Percentiles rank a stretch among this genome's conserved stretches.
These are phyloP conservation scores for Ceratina calcarata DNA, from an alignment of 1,140 invertebrate species.

Conservation along the genomic window DNA sequence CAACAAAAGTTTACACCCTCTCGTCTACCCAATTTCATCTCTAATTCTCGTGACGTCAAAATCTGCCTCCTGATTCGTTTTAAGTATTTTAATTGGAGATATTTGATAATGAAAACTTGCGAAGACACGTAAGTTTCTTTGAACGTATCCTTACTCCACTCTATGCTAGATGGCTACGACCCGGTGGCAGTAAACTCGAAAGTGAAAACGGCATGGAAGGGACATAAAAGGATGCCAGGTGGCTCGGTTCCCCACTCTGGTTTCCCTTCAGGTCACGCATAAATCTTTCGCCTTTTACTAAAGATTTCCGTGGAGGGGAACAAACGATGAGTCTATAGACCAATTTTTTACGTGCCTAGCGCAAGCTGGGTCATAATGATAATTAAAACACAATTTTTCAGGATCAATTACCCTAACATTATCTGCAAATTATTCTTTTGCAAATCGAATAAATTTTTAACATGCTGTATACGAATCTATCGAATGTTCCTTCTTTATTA, in stretches of 20 bases:
- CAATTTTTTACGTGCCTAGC: constrained; percentile 50
- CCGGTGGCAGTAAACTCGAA: too few species aligned
- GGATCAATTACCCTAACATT: too few species aligned
- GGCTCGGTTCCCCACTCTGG: constrained; percentile 35
- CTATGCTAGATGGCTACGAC: too few species aligned
- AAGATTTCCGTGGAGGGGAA: constrained; percentile 69
- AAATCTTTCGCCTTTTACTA: constrained; percentile 69
- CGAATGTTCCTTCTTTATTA: too few species aligned
- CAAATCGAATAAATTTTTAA: too few species aligned
- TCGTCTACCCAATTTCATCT: constrained; percentile 15
- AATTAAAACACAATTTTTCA: constrained; percentile 27
- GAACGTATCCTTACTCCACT: too few species aligned
- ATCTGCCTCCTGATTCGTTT: neutral
- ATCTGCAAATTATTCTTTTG: too few species aligned
- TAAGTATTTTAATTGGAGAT: neutral
- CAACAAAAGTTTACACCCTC: neutral
- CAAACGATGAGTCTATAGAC: constrained; percentile 51
- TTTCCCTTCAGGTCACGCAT: constrained; percentile 60
- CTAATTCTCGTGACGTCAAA: constrained; percentile 20
- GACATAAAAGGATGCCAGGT: too few species aligned
- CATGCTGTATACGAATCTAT: too few species aligned
- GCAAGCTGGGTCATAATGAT: constrained; percentile 39
- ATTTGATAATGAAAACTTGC: too few species aligned
- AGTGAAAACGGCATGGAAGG: too few species aligned
- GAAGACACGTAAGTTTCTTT: too few species aligned